Base-by-base conservation (phyloP, 2,797 vertebrate genomes). In the Halcyon badia region DNA sequence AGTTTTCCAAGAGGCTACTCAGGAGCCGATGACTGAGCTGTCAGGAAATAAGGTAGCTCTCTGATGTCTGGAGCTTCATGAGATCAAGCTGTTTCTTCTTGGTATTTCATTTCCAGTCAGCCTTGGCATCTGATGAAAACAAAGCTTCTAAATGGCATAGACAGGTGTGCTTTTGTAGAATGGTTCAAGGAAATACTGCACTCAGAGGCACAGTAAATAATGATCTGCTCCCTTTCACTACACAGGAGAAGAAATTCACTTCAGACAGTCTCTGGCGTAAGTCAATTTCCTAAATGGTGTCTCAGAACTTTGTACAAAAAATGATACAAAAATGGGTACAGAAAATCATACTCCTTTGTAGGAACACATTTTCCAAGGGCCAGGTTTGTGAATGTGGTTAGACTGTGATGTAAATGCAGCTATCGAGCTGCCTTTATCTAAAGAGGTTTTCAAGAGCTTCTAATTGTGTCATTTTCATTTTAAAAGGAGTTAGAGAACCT, bases 61-160 rank as follows among this genome's bases (percentile, higher is more conserved):
- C 77, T 89, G 21, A 31, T 61, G 26, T 46, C 41, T 81, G 52
- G 26, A 93, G n/a, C 37, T 66, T 93, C 76, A 10, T 11, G 75
- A 25, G 39, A 68, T 54, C 52, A 54, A 25, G 30, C 11, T 61
- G 20, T 57, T 83, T 81, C 84, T 90, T 89, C 61, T 75, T 71
- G 21, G 24, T 39, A 22, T 91, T 94, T 86, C 2, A 3, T 51
- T 82, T 88, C 51, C 66, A 79, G 73, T 57, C 30, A 91, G 7
- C 19, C 25, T 82, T 93, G 73, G n/a, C 48, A 72, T 48, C 51
- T 78, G 52, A 91, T 69, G 58, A 69, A 94, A 94, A 89, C n/a
- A 79, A 64, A 88, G 14, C 20, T 78, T 54, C 57, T 78, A 60
- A 95, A 83, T 22, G 17, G 20, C 33, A 71, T 24, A 73, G 61